Evolutionary conservation across 2,888 invertebrate genomes (phyloP), one percentile per base, ranked within the genome.

Genomic region (Andrena marginata): DNA sequence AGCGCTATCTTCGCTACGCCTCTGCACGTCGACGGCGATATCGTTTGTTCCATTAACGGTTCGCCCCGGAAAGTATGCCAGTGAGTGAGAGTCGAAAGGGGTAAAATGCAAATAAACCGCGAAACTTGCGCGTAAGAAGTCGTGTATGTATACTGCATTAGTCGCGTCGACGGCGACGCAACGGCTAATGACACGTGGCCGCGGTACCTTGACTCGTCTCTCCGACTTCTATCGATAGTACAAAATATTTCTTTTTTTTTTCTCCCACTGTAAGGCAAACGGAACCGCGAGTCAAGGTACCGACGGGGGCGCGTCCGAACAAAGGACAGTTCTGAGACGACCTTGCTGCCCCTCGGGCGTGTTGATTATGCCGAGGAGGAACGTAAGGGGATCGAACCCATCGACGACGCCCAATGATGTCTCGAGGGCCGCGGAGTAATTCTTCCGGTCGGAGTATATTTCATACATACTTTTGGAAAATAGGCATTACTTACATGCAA

Each of bases 401-500:
- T 23, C 68, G 20, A 60, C 35, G 49, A 64, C 10, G 56, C 10
- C 23, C 23, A 35, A 13, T 51, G 49, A 63, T 75, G 63, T 76
- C 71, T 60, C 48, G 65, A 35, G 64, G 49, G 48, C 49, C 62
- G 69, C 31, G 63, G 54, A 59, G 65, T 65, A 23, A 82, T 76
- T 79, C 67, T 62, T 60, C 56, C 65, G 78, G 59, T 74, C 31
- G 77, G 60, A 69, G 29, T 71, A 75, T 86, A 85, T 84, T 79
- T 87, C 77, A 67, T 80, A 80, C 72, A 73, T 86, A 86, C 82
- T 65, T 82, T 96, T 94, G 94, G 96, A 96, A 96, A 97, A 97
- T 96, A 96, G 96, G 96, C 97, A 97, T 97, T 97, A 97, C 96
- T 97, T 97, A 97, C 96, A 96, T 97, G 97, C 97, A 97, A 97